These are phyloP conservation scores for Acromyrmex echinatior DNA, from an alignment of 1,140 invertebrate species.

Conservation along the genomic window DNA sequence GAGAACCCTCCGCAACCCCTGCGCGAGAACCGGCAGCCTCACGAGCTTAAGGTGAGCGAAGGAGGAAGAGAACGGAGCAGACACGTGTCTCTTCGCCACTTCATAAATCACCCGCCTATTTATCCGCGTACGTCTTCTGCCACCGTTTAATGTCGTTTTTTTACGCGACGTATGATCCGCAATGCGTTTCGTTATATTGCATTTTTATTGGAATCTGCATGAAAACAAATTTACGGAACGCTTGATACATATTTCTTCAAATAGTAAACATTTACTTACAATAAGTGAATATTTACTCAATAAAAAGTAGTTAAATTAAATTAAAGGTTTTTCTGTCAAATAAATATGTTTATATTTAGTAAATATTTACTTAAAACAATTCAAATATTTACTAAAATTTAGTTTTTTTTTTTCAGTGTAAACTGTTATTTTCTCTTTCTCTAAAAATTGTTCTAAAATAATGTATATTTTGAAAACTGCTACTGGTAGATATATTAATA, in stretches of 20 bases:
- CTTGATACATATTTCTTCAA: too few relatives aligned
- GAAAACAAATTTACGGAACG: too few relatives aligned
- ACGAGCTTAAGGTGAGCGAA: constrained; percentile 67
- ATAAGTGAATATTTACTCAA: too few relatives aligned
- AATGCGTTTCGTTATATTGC: not conserved
- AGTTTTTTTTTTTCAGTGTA: not conserved
- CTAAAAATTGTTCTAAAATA: not conserved
- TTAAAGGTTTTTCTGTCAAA: too few relatives aligned
- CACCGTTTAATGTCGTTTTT: constrained; percentile 10
- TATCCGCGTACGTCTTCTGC: constrained; percentile 28
- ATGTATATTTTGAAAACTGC: not conserved
- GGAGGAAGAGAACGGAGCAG: constrained; percentile 61
- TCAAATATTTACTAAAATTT: too few relatives aligned
- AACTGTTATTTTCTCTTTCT: not conserved
- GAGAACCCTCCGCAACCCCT: constrained; percentile 55
- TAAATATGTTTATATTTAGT: too few relatives aligned
- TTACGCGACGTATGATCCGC: not conserved
- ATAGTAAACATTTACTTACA: too few relatives aligned
- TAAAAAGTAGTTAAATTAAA: too few relatives aligned
- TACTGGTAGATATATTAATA: not conserved
- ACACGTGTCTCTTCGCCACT: constrained; percentile 70
- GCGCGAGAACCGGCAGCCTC: constrained; percentile 31
- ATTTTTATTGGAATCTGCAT: not conserved
- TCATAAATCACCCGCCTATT: constrained; percentile 65
- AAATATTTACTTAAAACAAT: too few relatives aligned